Evolutionary conservation across 2,888 invertebrate species (phyloP), one percentile per base, ranked within the genome.

Genomic region (Drosophila picticornis): DNA sequence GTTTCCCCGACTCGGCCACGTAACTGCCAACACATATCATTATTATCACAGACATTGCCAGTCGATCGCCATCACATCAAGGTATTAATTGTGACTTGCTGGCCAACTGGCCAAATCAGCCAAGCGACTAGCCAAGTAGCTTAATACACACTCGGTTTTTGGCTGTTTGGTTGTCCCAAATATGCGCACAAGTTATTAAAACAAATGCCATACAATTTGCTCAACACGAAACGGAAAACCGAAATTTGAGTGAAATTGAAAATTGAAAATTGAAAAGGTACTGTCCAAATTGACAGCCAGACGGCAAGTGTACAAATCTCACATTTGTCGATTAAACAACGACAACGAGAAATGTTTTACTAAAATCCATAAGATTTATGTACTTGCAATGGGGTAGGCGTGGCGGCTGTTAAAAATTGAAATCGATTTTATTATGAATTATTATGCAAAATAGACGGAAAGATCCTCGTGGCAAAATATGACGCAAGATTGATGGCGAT

Each of bases 121-220:
- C 58, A 65, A 65, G 74, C 61, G 68, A 57, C 31, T 27, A 22
- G 36, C 19, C 34, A 58, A 60, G 25, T 25, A 10, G 43, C n/a
- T 64, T 76, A 50, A 50, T 58, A 34, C 6, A 11, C 36, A 64
- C 46, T 25, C 43, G 22, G 13, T 31, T 59, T 51, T 77, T 40
- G 29, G 4, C 4, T 27, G 3, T 2, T 11, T 11, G 50, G 27
- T 22, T 34, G 62, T 56, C 59, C 52, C 56, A 69, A 50, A 51
- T 27, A 19, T 25, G 5, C 34, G 16, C 32, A 62, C 27, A 31
- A 51, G 32, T 46, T 56, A 38, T 36, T 48, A 56, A 65, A 69
- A 34, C 25, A 69, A 75, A 56, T 69, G 75, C 10, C 57, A 57
- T 69, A 58, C 50, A 77, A 70, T 79, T 80, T 73, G 51, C 19